Percentiles rank a stretch among this genome's conserved stretches.
phyloP scores from a whole-genome alignment of 1,140 invertebrate genomes.

The Lepidurus apus region DNA sequence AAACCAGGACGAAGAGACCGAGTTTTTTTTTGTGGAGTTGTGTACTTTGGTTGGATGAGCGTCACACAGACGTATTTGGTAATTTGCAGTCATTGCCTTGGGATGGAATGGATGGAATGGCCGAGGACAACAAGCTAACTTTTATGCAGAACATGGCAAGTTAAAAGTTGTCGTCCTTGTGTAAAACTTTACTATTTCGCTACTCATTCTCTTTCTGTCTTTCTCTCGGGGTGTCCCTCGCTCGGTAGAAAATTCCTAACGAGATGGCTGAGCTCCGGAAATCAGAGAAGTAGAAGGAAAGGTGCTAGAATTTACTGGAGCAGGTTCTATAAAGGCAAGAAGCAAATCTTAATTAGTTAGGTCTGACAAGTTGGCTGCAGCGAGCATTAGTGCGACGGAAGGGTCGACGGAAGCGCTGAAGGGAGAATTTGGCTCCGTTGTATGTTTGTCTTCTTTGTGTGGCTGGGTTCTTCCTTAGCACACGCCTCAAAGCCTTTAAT shows the following conservation, averaged over 20 bases:
- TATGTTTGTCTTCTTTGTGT: background rate
- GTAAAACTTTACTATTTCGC: too few species aligned
- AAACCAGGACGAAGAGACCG: background rate
- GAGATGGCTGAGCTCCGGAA: background rate
- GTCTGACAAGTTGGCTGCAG: constrained; percentile 17
- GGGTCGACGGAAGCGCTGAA: background rate
- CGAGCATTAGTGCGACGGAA: background rate
- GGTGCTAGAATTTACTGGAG: background rate
- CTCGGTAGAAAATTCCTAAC: background rate
- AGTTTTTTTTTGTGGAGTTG: too few species aligned
- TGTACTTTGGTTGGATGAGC: too few species aligned
- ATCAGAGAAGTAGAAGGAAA: background rate
- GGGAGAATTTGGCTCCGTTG: background rate
- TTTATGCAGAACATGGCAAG: too few species aligned
- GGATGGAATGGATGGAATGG: too few species aligned
- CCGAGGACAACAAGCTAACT: too few species aligned
- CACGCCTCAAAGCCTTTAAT: background rate
- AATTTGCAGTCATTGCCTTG: too few species aligned
- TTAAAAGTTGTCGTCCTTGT: too few species aligned
- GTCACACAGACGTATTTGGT: too few species aligned
- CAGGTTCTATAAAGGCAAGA: background rate
- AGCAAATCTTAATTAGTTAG: constrained; percentile 22
- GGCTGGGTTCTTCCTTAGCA: background rate
- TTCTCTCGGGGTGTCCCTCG: too few species aligned
- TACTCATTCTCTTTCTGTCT: too few species aligned